Evolutionary conservation across 2,113 vertebrate genomes (phyloP), one percentile per base, ranked within the genome.

Genomic region (Bucco capensis): DNA sequence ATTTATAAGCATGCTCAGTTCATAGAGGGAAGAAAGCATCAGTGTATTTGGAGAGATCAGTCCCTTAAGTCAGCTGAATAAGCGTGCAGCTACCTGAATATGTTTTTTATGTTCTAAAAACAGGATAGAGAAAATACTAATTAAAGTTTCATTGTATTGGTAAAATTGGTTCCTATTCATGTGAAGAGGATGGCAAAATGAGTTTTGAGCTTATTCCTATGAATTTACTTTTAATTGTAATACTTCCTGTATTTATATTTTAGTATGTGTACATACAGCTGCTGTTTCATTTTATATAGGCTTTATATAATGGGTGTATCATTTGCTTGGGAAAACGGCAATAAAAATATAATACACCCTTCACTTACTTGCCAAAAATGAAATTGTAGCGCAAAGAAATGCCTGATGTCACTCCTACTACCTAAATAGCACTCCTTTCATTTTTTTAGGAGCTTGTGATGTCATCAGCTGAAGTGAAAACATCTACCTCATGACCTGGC

Each of bases 381-480:
- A 53, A 90, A 62, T 54, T 76, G 42, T 57, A 82, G 35, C 50
- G 84, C 77, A 49, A 62, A 79, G 10, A 88, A 92, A 89, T 90
- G 44, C 47, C 44, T 77, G 76, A 76, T 94, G 88, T 87, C 89
- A 91, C 7, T 96, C 89, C 84, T 86, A 76, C 83, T 38, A 71
- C 75, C 93, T 96, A 93, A 96, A 94, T 89, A 89, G 94, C 82
- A 93, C 91, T 96, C 75, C 84, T 93, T 92, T 96, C 93, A 56
- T 95, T 96, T 96, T 94, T 95, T 94, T 95, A 95, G 94, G 94
- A 92, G 85, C 94, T 96, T 96, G 88, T 89, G 94, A 95, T 95
- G 95, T 91, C 93, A 94, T 96, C 94, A 95, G 82, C 85, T 94
- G 95, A 92, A 93, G 93, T 10, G 78, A 96, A 96, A 95, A 83